These are phyloP conservation scores for Cichladusa arquata DNA, from an alignment of 2,113 vertebrate species.

Conservation along the genomic window DNA sequence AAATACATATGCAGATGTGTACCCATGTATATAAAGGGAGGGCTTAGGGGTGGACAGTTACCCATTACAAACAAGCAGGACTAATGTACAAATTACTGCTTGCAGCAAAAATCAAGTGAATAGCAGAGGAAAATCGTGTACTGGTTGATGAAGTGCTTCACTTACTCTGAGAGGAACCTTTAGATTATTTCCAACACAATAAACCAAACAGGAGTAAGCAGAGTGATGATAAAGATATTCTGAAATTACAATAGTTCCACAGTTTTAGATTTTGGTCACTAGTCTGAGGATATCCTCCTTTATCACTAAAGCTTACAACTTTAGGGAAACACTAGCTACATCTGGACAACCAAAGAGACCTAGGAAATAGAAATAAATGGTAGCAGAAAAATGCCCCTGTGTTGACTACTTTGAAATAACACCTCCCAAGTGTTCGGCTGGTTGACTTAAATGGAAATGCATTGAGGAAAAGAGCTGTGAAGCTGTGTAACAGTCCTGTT, in stretches of 20 bases:
- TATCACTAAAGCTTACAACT: constrained; percentile 10
- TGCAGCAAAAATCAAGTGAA: constrained; percentile 40
- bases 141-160: constrained; percentile 27
- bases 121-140: constrained; percentile 9
- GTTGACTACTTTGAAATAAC: constrained; percentile 44
- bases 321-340: neutral
- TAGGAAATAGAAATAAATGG: constrained; percentile 56
- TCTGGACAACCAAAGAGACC: neutral
- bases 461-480: constrained; percentile 44
- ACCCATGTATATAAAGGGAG: neutral
- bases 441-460: constrained; percentile 51
- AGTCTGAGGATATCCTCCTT: neutral
- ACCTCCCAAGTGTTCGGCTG: constrained; percentile 37
- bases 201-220: neutral
- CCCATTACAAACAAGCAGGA: constrained; percentile 21
- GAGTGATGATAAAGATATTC: neutral
- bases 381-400: neutral
- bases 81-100: constrained; percentile 61
- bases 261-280: constrained; percentile 18
- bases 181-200: constrained; percentile 4
- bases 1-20: neutral
- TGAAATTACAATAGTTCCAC: neutral
- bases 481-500: constrained; percentile 41
- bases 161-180: constrained; percentile 18
- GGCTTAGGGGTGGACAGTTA: constrained; percentile 1